These are phyloP conservation scores for Crematogaster levior DNA, from an alignment of 2,888 invertebrate genomes.

Conservation along the genomic window DNA sequence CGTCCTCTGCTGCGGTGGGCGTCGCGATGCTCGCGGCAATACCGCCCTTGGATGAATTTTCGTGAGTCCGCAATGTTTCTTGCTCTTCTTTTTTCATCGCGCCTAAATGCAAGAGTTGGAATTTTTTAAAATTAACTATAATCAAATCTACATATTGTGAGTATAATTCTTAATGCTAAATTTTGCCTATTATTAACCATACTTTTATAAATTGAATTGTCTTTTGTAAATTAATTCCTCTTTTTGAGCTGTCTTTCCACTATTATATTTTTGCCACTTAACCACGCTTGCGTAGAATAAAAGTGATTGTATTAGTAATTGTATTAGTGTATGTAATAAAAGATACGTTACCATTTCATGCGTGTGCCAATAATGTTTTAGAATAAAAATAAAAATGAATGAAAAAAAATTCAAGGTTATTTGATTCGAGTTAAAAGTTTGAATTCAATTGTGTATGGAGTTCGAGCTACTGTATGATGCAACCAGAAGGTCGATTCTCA, in stretches of 20 bases:
- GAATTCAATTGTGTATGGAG: neutral
- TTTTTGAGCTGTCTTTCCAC: neutral
- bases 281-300: neutral
- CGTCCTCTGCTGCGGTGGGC: slow-evolving; percentile 63
- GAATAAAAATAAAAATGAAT: neutral
- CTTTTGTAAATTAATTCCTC: neutral
- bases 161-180: neutral
- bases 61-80: slow-evolving; percentile 85
- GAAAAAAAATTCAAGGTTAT: neutral
- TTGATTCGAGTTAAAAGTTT: neutral
- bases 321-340: no score
- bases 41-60: slow-evolving; percentile 81
- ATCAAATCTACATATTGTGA: neutral
- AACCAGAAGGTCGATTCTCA: neutral
- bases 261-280: neutral
- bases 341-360: neutral
- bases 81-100: slow-evolving; percentile 82
- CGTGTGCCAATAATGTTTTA: neutral
- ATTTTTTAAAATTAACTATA: neutral
- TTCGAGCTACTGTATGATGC: neutral
- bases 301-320: neutral
- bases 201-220: neutral
- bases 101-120: neutral
- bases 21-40: slow-evolving; percentile 75
- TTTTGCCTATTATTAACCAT: neutral